Conservation (phyloP, 2,113 vertebrate genomes). For the Alethe castanea region DNA sequence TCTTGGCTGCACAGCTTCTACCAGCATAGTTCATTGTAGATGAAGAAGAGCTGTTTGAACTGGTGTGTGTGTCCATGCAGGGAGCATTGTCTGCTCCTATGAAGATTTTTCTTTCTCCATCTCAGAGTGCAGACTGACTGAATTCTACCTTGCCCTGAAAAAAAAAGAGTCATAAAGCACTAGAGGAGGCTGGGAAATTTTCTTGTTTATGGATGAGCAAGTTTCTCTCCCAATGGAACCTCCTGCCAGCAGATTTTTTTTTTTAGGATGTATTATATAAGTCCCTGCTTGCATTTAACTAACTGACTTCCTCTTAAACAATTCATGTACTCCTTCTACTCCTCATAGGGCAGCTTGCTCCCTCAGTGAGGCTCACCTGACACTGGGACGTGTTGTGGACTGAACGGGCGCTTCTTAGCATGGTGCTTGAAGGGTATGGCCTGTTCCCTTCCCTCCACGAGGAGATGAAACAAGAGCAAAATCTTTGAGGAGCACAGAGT, state of each 20-base stretch:
- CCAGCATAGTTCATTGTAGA: neutral
- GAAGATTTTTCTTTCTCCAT: neutral
- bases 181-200: constrained; percentile 49
- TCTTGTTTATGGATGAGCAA: constrained; percentile 60
- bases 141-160: constrained; percentile 29
- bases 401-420: fast-evolving
- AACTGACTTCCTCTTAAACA: constrained; percentile 48
- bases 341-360: neutral
- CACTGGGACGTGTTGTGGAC: neutral
- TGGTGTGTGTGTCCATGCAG: fast-evolving
- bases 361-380: neutral
- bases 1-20: neutral
- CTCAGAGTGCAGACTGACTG: neutral
- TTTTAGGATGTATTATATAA: constrained; percentile 61
- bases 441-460: neutral
- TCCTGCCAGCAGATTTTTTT: constrained; percentile 55
- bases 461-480: neutral
- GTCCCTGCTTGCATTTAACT: constrained; percentile 26
- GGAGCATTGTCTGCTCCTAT: neutral
- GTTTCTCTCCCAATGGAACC: constrained; percentile 45
- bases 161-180: neutral
- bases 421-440: neutral
- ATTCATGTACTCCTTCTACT: neutral
- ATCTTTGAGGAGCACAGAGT: neutral
- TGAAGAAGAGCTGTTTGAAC: neutral